Evolutionary conservation across 92 coral and sea anemone genomes (phyloP), one percentile per base, ranked within the genome.

Genomic region (Meandrina meandrites): DNA sequence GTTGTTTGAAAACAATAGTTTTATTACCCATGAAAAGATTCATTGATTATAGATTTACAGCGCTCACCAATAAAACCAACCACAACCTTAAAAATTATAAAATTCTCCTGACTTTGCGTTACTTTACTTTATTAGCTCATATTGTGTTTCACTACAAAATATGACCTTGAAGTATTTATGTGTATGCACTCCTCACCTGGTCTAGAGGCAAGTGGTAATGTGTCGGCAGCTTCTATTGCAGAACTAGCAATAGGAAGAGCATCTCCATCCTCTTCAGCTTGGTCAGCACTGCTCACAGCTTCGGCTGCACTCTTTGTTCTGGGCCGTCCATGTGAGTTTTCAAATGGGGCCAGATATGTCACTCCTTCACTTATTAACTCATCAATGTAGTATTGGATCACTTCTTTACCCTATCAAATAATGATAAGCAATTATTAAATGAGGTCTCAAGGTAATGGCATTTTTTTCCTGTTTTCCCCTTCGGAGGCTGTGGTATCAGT

Each of bases 331-430:
- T 75, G 66, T 1, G 98, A 91, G 66, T 95, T 96, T 80, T 96
- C 98, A 90, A 93, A 97, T 51, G 93, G 95, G 21, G 96, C 89
- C 57, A 97, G 82, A 75, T 92, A 87, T 8, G 94, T 87, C 30
- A 97, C 90, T 2, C 99, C 99, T 40, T 93, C 93, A 54, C 86
- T 90, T 9, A 93, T 95, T 28, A 97, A 76, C 86, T 97, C 99
- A 82, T 97, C 99, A 80, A 97, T 97, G 85, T 97, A 97, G 81
- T 93, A 84, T 53, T 97, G 98, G 48, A 97, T 97, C 51, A 97
- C 96, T 80, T 97, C 99, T 88, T 97, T 97, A 51, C 99, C 99
- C 99, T 97, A 53, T 12, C 31, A 86, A 53, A 78, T 37, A 60
- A 45, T 1, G 5, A 60, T 16, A 45, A 54, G 19, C 19, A 54